Base-by-base conservation (phyloP, 2,113 vertebrate genomes). In the Carlito syrichta region DNA sequence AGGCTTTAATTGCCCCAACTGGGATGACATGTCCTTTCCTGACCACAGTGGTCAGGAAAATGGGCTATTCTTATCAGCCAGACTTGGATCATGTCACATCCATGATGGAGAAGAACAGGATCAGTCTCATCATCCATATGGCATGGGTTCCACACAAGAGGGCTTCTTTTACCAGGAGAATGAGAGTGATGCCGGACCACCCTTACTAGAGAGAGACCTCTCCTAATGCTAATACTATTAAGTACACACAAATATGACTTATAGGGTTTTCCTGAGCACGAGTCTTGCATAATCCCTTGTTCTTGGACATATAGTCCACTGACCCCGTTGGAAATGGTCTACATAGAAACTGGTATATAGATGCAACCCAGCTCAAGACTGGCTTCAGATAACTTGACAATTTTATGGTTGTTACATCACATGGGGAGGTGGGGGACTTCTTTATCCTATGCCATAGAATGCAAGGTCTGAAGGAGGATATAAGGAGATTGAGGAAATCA, bases 121-220 rank as follows among this genome's bases (percentile, higher is more conserved):
- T 56, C 4, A 0, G 30, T 12, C 8, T 32, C 25, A 8, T 4
- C n/a, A n/a, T 22, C 48, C 16, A 0, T 5, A 3, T 0, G 0
- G 6, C 23, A 0, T 32, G 7, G 48, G 5, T 4, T 14, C 6
- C 43, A 48, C 13, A 12, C 27, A 48, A 27, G 1, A 27, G 40
- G 22, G 12, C 9, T 62, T 48, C 58, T 66, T 43, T 66, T 2
- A 60, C 17, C 10, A 45, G 50, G 63, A 54, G 23, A 50, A 27
- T 30, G n/a, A 14, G 23, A 69, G 23, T 9, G 32, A 10, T 6
- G 6, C 40, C 56, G 71, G 48, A 7, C 62, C 17, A 32, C 17
- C 11, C 30, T 35, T 14, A 71, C 69, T 8, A 8, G 16, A 63
- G 77, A 30, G 54, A 50, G 7, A 14, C 7, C 5, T 56, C n/a